These are phyloP conservation scores for Helostoma temminkii DNA, from an alignment of 2,797 vertebrate species.

Conservation along the genomic window DNA sequence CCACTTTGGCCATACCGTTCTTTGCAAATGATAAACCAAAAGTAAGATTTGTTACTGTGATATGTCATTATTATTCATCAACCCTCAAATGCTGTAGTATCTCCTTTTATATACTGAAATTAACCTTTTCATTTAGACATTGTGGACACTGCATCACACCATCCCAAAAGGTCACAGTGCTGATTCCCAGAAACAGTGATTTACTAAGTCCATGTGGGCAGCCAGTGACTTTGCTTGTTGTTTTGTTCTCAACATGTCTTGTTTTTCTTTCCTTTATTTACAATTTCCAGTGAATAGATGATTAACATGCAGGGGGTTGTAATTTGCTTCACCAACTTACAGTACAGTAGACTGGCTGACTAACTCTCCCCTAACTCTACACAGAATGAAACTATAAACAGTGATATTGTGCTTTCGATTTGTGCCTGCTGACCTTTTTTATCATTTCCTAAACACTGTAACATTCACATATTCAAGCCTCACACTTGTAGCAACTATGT, in stretches of 20 bases:
- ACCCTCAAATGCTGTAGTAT: conserved; percentile 9
- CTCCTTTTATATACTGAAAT: conserved; percentile 24
- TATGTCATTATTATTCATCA: conserved; percentile 3
- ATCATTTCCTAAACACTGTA: conserved; percentile 33
- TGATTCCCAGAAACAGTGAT: conserved; percentile 34
- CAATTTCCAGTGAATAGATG: conserved; percentile 27
- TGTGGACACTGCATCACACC: conserved; percentile 19
- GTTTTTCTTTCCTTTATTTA: conserved; percentile 31
- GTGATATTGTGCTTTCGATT: conserved; percentile 16
- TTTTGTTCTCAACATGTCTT: conserved; percentile 15
- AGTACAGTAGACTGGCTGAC: conserved; percentile 3
- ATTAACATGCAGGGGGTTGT: conserved; percentile 24
- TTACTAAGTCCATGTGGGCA: conserved; percentile 37
- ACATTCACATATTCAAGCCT: background rate
- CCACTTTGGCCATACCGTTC: background rate
- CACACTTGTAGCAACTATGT: background rate
- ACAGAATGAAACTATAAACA: conserved; percentile 46
- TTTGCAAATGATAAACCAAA: conserved; percentile 8
- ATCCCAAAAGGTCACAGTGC: conserved; percentile 42
- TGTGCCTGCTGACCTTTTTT: conserved; percentile 24
- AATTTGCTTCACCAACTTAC: background rate
- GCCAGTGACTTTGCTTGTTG: conserved; percentile 26
- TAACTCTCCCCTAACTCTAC: conserved; percentile 20
- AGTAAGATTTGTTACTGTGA: background rate
- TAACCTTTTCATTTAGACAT: conserved; percentile 48